Evolutionary conservation across 2,888 invertebrate species (phyloP), one percentile per base, ranked within the genome.

Genomic region (Exocentrus adspersus): DNA sequence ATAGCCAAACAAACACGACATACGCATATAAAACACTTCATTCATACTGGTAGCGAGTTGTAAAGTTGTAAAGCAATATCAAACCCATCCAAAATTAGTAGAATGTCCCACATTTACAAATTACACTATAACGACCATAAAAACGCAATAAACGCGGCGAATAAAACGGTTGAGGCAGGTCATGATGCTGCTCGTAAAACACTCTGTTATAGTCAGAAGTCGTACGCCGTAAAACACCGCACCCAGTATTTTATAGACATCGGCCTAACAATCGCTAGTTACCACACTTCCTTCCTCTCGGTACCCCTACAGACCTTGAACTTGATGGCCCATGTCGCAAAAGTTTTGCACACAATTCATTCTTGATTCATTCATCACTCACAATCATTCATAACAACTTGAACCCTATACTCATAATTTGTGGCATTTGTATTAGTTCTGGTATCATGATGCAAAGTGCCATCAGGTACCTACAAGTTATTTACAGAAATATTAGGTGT

Each of bases 151-250:
- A 82, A 81, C 78, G 80, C 79, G 79, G 78, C 77, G 78, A 81
- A 81, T 81, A 81, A 80, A 81, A 81, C 78, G 78, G 71, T 80
- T 81, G 79, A 70, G 79, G 80, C 77, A 81, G 82, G 82, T 81
- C 81, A 78, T 74, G 80, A 76, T 72, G 70, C 45, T 57, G 67
- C 65, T 80, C 80, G 79, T 80, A 81, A 81, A 81, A 81, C 78
- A 79, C 79, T 77, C 62, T 75, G 75, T 77, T 76, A 79, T 78
- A 78, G 78, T 78, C 78, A 78, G 79, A 76, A 79, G 79, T 78
- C 77, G 79, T 77, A 77, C 74, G 76, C 77, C 77, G 76, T 79
- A 79, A 79, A 80, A 78, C 78, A 71, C 72, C 71, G 70, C 76
- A 74, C 77, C 77, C 77, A 74, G 73, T 78, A 77, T 78, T 78